Evolutionary conservation across 2,888 invertebrate species (phyloP).

Genomic region (Eretmocerus hayati): DNA sequence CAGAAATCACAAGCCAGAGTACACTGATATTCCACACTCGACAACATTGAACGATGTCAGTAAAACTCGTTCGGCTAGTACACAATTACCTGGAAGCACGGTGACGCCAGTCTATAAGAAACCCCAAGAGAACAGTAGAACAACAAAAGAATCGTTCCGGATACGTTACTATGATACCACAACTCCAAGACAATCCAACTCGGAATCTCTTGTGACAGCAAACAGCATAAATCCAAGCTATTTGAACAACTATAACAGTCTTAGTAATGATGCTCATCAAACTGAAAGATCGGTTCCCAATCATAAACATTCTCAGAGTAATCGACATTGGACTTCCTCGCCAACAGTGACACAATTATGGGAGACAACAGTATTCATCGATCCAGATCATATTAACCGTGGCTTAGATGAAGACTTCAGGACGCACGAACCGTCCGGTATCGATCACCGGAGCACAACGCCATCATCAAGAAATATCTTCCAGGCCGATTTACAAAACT

Average conservation of each 20-base stretch:
- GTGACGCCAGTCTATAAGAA: conserved; percentile 19
- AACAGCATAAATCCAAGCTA: conserved; percentile 33
- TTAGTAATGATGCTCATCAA: conserved; percentile 14
- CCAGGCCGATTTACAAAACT: conserved; percentile 33
- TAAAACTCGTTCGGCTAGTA: neutral
- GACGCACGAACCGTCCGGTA: conserved; percentile 25
- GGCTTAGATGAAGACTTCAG: conserved; percentile 48
- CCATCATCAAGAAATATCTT: conserved; percentile 24
- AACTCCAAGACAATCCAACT: conserved; percentile 17
- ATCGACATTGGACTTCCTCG: conserved; percentile 48
- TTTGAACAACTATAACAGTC: conserved; percentile 27
- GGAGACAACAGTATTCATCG: conserved; percentile 63
- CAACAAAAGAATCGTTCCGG: conserved; percentile 34
- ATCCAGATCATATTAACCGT: conserved; percentile 67
- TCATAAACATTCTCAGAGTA: conserved; percentile 33
- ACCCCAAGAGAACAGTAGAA: conserved; percentile 11
- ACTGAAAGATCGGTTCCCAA: conserved; percentile 21
- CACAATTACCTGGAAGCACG: neutral
- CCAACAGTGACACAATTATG: conserved; percentile 55
- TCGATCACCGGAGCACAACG: conserved; percentile 26
- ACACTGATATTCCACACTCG: conserved; percentile 5
- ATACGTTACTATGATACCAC: conserved; percentile 36
- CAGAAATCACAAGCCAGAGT: conserved; percentile 2
- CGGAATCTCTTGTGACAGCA: conserved; percentile 33
- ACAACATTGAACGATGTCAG: conserved; percentile 2